Conservation (phyloP, 2,113 vertebrate species). For the Siniperca chuatsi region DNA sequence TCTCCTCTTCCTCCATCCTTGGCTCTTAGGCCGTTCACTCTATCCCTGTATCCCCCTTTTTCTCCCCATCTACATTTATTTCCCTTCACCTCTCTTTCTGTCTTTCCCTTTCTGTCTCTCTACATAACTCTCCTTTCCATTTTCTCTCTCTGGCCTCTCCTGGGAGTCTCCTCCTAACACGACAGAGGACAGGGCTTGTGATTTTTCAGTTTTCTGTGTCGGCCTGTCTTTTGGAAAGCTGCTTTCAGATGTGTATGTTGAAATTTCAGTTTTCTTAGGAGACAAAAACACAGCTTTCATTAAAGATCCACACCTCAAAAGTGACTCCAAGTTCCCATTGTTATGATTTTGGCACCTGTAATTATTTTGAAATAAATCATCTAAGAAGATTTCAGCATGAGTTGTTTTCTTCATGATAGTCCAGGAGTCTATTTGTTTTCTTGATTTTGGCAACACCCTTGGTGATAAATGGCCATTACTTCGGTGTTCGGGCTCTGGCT, state of each 20-base stretch:
- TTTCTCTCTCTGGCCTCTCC: constrained; percentile 47
- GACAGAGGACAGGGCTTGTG: constrained; percentile 17
- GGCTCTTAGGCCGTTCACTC: constrained; percentile 40
- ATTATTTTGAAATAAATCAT: background rate
- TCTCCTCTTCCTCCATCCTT: constrained; percentile 36
- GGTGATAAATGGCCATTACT: background rate
- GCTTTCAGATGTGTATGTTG: background rate
- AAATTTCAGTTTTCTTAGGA: background rate
- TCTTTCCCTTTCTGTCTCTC: constrained; percentile 29
- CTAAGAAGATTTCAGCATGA: background rate
- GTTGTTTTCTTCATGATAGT: background rate
- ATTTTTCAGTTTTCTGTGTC: constrained; percentile 18
- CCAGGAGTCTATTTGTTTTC: background rate
- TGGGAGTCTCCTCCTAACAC: constrained; percentile 47
- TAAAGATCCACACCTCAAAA: background rate
- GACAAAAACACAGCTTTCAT: background rate
- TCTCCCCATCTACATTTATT: constrained; percentile 45
- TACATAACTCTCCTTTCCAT: constrained; percentile 48
- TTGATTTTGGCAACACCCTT: background rate
- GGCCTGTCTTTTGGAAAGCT: background rate
- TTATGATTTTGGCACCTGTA: background rate
- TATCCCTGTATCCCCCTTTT: constrained; percentile 42
- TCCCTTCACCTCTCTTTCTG: constrained; percentile 26
- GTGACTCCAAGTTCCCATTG: background rate
- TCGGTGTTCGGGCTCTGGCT: background rate